Evolutionary conservation across 2,113 vertebrate species (phyloP).

Genomic region (Triplophysa dalaica): DNA sequence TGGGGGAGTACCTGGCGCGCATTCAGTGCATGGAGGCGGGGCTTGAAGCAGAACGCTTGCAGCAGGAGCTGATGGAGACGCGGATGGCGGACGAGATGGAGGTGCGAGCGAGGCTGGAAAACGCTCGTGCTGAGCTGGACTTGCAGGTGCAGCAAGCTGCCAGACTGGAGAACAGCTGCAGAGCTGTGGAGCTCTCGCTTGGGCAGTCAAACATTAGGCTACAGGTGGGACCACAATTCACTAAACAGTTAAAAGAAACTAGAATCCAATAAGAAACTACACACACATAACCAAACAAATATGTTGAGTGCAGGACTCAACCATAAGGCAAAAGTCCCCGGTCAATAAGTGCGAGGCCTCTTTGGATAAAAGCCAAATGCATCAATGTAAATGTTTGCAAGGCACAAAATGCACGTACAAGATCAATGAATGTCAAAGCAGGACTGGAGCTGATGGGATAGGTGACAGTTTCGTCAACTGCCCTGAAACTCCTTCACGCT

Average conservation of each 20-base stretch:
- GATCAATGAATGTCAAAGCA: too few species aligned
- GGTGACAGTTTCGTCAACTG: too few species aligned
- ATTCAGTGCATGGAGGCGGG: slow-evolving; percentile 84
- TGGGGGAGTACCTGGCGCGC: slow-evolving; percentile 80
- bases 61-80: slow-evolving; percentile 81
- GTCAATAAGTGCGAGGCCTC: too few species aligned
- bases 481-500: too few species aligned
- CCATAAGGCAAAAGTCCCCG: too few species aligned
- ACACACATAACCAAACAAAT: not conserved
- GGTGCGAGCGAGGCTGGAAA: slow-evolving; percentile 82
- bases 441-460: too few species aligned
- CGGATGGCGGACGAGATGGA: slow-evolving; percentile 87
- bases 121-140: slow-evolving; percentile 84
- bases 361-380: too few species aligned
- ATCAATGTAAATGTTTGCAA: too few species aligned
- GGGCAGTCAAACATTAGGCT: slow-evolving; percentile 84
- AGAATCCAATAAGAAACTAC: not conserved
- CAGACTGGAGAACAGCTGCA: slow-evolving; percentile 86
- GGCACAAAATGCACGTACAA: too few species aligned
- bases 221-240: slow-evolving; percentile 75
- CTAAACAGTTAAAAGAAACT: not conserved
- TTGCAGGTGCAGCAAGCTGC: slow-evolving; percentile 85
- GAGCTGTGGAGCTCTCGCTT: slow-evolving; percentile 86
- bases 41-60: slow-evolving; percentile 84
- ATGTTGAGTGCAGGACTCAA: not conserved